Base-by-base conservation (phyloP, 2,797 vertebrate genomes). In the Danio kyathit region DNA sequence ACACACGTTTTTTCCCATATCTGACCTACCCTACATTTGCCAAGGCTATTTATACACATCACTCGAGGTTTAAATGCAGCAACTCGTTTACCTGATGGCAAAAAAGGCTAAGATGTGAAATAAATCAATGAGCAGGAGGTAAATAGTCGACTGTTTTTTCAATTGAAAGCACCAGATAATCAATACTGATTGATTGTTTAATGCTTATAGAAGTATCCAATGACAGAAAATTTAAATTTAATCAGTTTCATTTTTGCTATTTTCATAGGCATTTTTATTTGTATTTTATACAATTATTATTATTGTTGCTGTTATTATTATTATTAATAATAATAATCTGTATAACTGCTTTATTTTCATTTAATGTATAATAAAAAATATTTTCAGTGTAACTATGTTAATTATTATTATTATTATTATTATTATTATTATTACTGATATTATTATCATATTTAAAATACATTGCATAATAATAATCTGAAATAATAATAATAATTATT, bases 1-100 rank as follows among this genome's bases (percentile, higher is more conserved):
- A 76, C 16, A 41, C 81, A 59, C 40, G 13, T 74, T 80, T 80
- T 76, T 63, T 19, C 48, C 48, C 66, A 64, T 70, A 63, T 59
- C 44, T 43, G 61, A 60, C 63, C 82, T 67, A 51, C 19, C 52
- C 81, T 83, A 80, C 64, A 59, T 80, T 85, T 83, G 48, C 66
- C 76, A 16, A 6, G 13, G 48, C 63, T 83, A 80, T 85, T 85
- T 48, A 80, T 76, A 76, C 11, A 9, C 54, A 16, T 70, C 43
- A 41, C 43, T 51, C 21, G 51, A 41, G 41, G 60, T 51, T 60
- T 29, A 7, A 48, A 38, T 48, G 65, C 19, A 29, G 75, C 72
- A 76, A 80, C 64, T 21, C 21, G 3, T 73, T 73, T 52, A 65
- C 14, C 78, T 74, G 59, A 73, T 2, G 51, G 70, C 41, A 19